Evolutionary conservation across 2,113 vertebrate genomes (phyloP), one percentile per base, ranked within the genome.

Genomic region (Empidonax traillii): DNA sequence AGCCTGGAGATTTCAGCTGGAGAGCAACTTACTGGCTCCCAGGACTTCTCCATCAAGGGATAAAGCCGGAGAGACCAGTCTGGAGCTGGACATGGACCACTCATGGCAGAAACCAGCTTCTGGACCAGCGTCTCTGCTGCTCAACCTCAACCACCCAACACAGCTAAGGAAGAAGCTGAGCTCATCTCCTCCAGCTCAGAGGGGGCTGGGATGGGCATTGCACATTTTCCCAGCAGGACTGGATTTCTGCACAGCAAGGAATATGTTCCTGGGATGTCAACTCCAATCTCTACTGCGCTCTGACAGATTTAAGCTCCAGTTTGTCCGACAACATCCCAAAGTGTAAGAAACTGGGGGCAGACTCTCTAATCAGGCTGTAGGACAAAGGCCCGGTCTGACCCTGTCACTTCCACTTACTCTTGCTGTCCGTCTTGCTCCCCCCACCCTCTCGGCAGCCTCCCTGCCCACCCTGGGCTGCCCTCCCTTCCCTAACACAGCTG

Each of bases 341-440:
- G 98, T 99, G 98, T 98, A 99, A 98, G 97, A 99, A 99, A 98
- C 98, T 98, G 98, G 98, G 98, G 98, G 98, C 98, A 98, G 98
- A 98, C 98, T 98, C 98, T 99, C 98, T 99, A 99, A 99, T 99
- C 98, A 98, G 98, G 98, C 98, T 98, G 98, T 98, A 98, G 98
- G 99, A 99, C 98, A 99, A 99, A 99, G 98, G 98, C 98, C 98
- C 91, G 97, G 98, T 98, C 98, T 99, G 99, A 99, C 99, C 99
- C 98, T 99, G 99, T 99, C 99, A 99, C 98, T 98, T 98, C 96
- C 98, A 98, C 97, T 99, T 99, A 99, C 97, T 98, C 98, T 98
- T 98, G 97, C 98, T 99, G 99, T 98, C 98, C 98, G 97, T 99
- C 98, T 98, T 68, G 69, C 73, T 91, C 95, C 97, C 96, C 95